Conservation (phyloP, 2,888 invertebrate species). For the Synanthedon formicaeformis region DNA sequence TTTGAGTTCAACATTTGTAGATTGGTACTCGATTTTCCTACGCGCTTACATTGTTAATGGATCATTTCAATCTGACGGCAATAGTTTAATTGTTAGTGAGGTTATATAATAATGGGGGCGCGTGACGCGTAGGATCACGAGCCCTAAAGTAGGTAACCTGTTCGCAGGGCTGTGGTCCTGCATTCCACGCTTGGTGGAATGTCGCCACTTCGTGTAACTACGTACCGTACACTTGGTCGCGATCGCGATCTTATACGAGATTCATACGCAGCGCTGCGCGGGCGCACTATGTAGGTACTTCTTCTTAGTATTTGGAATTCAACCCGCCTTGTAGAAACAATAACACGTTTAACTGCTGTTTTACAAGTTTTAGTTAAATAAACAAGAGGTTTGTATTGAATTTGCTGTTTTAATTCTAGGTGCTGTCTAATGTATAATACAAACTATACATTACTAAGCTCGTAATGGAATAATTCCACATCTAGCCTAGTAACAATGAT, state of each 20-base stretch:
- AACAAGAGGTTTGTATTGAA: too few species aligned
- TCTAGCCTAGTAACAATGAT: too few species aligned
- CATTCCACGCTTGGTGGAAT: constrained; percentile 61
- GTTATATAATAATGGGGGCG: constrained; percentile 45
- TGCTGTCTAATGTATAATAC: too few species aligned
- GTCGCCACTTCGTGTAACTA: constrained; percentile 54
- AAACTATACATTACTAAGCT: too few species aligned
- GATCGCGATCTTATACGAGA: constrained; percentile 52
- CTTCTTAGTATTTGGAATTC: constrained; percentile 10
- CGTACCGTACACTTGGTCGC: constrained; percentile 50
- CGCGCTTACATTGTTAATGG: constrained; percentile 46
- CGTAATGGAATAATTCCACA: too few species aligned
- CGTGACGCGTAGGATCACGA: constrained; percentile 39
- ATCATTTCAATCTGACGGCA: constrained; percentile 17
- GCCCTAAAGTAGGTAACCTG: constrained; percentile 45
- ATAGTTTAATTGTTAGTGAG: constrained; percentile 31
- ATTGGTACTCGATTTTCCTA: constrained; percentile 19
- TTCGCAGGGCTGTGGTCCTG: constrained; percentile 52
- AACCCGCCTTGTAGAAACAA: too few species aligned
- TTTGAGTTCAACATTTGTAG: constrained; percentile 36
- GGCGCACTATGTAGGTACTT: constrained; percentile 21
- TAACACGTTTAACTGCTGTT: too few species aligned
- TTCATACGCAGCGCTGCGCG: constrained; percentile 51
- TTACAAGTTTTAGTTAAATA: too few species aligned
- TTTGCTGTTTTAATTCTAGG: too few species aligned